Base-by-base conservation (phyloP, 2,113 vertebrate species). In the Sceloporus undulatus region DNA sequence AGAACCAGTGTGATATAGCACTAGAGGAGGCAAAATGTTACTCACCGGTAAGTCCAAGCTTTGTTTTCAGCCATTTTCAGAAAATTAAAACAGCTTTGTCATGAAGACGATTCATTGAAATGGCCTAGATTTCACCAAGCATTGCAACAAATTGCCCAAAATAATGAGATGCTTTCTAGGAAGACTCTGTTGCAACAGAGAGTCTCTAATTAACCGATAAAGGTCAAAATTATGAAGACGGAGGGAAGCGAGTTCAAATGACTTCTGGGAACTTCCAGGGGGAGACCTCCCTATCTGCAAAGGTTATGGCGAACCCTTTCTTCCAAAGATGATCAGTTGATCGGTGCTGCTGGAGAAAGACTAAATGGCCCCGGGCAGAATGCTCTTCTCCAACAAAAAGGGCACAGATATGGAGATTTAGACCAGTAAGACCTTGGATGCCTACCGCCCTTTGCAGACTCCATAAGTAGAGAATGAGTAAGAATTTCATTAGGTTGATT, bases 191-290 rank as follows among this genome's bases (percentile, higher is more conserved):
- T 68, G 70, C 25, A 79, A 76, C n/a, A 68, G 42, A 79, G 34
- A 38, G 11, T 11, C 76, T 66, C 59, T 86, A 79, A 86, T 86
- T 86, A 86, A 70, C 65, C 54, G 85, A 66, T 79, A 86, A 86
- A 52, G 21, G 76, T 79, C 76, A 86, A 79, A 19, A 62, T 86
- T 70, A 79, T 23, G 42, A 79, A 4, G 65, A 86, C 29, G 79
- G 78, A 85, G 84, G 25, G 56, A 85, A 79, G 76, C 27, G 29
- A 48, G 74, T 77, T 66, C 84, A 77, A 70, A 38, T 79, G 65
- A 70, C n/a, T 86, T 86, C 40, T 25, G 54, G 65, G 66, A 5
- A 34, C 9, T 79, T 68, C 21, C 62, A 70, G 76, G 40, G 66
- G n/a, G 48, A 19, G 42, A 23, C 19, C 42, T 86, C 18, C 29